Evolutionary conservation across 2,888 invertebrate species (phyloP).

Genomic region (Amiota communis): DNA sequence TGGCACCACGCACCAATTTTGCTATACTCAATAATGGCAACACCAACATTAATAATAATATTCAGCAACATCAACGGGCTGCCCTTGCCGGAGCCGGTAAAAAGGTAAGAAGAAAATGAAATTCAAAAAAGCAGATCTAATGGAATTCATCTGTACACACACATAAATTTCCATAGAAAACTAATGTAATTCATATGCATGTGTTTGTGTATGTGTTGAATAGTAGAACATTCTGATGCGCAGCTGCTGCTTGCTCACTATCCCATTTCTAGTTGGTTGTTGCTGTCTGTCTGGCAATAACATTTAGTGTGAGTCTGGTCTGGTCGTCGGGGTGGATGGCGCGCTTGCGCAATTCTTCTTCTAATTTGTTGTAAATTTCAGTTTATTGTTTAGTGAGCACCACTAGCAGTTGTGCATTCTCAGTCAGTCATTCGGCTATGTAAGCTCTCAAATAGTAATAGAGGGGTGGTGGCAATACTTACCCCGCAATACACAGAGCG

Average conservation of each 20-base stretch:
- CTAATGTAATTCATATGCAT: not conserved
- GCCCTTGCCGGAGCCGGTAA: constrained; percentile 48
- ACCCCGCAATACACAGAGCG: too few relatives aligned
- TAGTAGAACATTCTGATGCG: constrained; percentile 45
- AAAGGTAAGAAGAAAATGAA: constrained; percentile 59
- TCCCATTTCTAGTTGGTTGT: not conserved
- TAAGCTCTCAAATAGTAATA: too few relatives aligned
- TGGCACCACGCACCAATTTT: constrained; percentile 56
- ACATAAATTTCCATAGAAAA: constrained; percentile 14
- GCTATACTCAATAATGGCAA: constrained; percentile 48
- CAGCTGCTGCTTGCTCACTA: constrained; percentile 47
- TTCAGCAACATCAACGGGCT: constrained; percentile 42
- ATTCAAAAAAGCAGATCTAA: not conserved
- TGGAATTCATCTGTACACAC: too few relatives aligned
- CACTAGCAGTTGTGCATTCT: too few relatives aligned
- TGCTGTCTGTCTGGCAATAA: not conserved
- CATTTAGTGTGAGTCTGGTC: too few relatives aligned
- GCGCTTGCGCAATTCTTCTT: too few relatives aligned
- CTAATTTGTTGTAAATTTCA: too few relatives aligned
- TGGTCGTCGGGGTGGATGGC: too few relatives aligned
- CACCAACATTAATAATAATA: constrained; percentile 44
- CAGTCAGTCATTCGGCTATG: too few relatives aligned
- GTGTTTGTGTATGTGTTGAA: not conserved
- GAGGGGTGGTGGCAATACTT: too few relatives aligned
- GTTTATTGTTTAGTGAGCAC: too few relatives aligned